phyloP scores from a whole-genome alignment of 2,113 vertebrate genomes.

The Bufo bufo region DNA sequence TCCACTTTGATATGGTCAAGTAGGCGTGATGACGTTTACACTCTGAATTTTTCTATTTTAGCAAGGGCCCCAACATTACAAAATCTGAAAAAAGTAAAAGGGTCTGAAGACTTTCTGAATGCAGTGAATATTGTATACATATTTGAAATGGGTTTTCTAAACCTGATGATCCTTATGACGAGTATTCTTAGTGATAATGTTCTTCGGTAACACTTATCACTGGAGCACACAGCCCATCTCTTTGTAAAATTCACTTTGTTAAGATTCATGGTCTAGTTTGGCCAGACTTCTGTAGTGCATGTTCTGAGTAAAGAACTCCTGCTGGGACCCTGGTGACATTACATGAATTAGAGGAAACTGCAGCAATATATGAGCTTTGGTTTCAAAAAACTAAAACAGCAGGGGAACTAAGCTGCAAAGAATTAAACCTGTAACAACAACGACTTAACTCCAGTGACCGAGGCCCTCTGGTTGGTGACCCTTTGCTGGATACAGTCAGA shows the following conservation, averaged over 20 bases:
- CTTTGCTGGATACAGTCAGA: conserved; percentile 74
- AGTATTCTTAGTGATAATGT: not conserved
- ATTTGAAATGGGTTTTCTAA: not conserved
- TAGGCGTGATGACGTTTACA: too few species aligned
- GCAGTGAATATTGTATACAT: too few species aligned
- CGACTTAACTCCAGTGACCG: conserved; percentile 71
- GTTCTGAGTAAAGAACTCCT: conserved; percentile 66
- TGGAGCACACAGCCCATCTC: not conserved
- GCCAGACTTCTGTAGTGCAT: conserved; percentile 66
- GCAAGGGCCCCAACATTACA: too few species aligned
- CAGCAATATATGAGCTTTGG: conserved; percentile 66
- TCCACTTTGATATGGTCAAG: too few species aligned
- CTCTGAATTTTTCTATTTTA: too few species aligned
- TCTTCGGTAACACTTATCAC: not conserved
- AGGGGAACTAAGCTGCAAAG: conserved; percentile 72
- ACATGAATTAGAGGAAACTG: conserved; percentile 63
- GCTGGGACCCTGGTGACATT: conserved; percentile 62
- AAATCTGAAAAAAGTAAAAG: too few species aligned
- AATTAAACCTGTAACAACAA: conserved; percentile 74
- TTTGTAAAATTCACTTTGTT: conserved; percentile 59
- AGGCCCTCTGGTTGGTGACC: conserved; percentile 74
- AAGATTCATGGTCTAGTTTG: conserved; percentile 69
- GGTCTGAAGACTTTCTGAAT: too few species aligned
- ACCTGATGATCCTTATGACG: not conserved
- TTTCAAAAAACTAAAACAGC: conserved; percentile 69